Percentiles rank a stretch among this genome's conserved stretches.
Conservation (phyloP, 2,113 vertebrate genomes). For the Leptodactylus fuscus region DNA sequence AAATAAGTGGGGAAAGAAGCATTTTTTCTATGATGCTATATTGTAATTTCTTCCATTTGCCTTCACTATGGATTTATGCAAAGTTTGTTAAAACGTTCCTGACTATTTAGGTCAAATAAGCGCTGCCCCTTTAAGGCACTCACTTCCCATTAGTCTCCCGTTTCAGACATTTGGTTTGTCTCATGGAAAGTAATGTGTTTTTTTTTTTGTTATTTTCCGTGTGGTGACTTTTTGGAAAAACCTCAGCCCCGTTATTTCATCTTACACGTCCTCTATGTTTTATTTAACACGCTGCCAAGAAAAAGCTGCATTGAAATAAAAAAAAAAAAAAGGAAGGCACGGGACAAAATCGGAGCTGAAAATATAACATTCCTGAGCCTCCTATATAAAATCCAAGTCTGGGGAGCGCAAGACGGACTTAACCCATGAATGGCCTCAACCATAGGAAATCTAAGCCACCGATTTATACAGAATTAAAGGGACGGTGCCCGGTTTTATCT, state of each 20-base stretch:
- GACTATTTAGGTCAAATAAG: too few species aligned
- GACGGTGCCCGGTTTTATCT: too few species aligned
- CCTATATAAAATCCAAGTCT: not conserved
- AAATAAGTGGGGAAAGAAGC: too few species aligned
- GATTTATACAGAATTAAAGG: too few species aligned
- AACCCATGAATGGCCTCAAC: not conserved
- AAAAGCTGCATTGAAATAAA: not conserved
- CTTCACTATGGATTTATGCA: too few species aligned
- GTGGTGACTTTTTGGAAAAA: not conserved
- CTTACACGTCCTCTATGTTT: not conserved
- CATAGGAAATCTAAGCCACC: not conserved
- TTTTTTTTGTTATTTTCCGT: not conserved
- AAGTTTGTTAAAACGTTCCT: too few species aligned
- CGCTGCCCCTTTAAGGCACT: not conserved
- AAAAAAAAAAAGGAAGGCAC: too few species aligned
- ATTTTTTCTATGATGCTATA: too few species aligned
- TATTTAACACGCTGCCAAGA: not conserved
- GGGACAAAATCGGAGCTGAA: not conserved
- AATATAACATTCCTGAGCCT: not conserved
- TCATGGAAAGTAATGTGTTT: not conserved
- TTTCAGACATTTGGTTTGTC: constrained; percentile 5
- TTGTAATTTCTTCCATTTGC: too few species aligned
- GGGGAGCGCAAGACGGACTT: not conserved
- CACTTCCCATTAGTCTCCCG: not conserved
- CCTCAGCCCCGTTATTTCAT: not conserved